phyloP scores from a whole-genome alignment of 2,888 invertebrate genomes.

The Endomychus coccineus region DNA sequence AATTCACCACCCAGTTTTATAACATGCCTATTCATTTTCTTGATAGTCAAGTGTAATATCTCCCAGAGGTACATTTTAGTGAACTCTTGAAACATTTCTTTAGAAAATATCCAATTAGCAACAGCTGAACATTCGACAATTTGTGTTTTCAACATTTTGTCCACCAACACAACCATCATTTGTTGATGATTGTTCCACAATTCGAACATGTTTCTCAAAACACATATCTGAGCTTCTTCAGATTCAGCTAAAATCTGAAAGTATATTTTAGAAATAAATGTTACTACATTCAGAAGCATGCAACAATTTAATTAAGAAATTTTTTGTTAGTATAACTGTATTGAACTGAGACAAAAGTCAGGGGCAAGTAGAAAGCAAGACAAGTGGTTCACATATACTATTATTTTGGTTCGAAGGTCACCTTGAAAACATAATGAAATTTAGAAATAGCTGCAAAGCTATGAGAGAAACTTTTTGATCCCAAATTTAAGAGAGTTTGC shows the following conservation, averaged over 20 bases:
- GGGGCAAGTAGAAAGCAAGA: no score
- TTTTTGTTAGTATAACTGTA: no score
- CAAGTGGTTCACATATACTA: no score
- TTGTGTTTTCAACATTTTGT: constrained; percentile 95
- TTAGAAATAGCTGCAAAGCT: constrained; percentile 98
- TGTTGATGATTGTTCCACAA: constrained; percentile 95
- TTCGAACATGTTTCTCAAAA: constrained; percentile 86
- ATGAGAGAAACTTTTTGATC: constrained; percentile 96
- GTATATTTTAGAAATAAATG: not conserved
- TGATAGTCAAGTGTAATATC: constrained; percentile 88
- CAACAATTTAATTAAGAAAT: no score
- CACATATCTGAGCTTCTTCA: constrained; percentile 92
- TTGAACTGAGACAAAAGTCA: no score
- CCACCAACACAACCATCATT: constrained; percentile 93
- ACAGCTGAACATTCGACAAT: constrained; percentile 95
- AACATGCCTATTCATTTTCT: constrained; percentile 95
- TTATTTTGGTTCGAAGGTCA: constrained; percentile 35
- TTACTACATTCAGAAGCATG: not conserved
- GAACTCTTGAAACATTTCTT: constrained; percentile 85
- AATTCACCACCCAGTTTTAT: constrained; percentile 75
- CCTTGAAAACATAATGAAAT: constrained; percentile 87
- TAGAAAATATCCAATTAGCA: constrained; percentile 96
- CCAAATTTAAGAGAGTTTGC: constrained; percentile 88
- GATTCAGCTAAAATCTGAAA: constrained; percentile 79
- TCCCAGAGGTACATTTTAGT: constrained; percentile 96